phyloP scores from a whole-genome alignment of 92 coral and sea anemone genomes.

The Porites evermanni region DNA sequence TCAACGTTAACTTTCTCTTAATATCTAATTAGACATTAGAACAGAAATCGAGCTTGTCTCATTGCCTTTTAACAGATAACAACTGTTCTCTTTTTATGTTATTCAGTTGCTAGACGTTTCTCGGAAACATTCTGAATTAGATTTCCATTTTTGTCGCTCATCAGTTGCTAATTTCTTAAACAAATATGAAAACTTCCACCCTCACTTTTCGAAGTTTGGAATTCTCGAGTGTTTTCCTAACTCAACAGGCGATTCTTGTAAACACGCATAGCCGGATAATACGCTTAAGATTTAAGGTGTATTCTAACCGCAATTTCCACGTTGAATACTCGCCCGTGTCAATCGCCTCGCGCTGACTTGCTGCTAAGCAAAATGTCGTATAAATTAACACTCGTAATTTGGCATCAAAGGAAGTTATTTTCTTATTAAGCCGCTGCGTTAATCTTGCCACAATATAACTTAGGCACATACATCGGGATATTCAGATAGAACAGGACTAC shows the following conservation, averaged over 20 bases:
- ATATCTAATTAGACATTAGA: no score
- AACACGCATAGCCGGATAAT: not conserved
- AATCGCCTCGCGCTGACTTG: not conserved
- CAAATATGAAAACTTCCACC: not conserved
- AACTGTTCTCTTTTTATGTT: no score
- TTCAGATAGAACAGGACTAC: not conserved
- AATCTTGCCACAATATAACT: not conserved
- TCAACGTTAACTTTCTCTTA: not conserved
- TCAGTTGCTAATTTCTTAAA: not conserved
- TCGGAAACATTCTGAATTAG: not conserved
- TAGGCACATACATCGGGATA: not conserved
- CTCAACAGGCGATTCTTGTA: not conserved
- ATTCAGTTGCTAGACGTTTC: not conserved
- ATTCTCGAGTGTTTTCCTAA: constrained; percentile 1
- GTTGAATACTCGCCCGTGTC: constrained; percentile 1
- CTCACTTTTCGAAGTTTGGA: not conserved
- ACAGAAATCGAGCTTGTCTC: no score
- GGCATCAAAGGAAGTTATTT: not conserved
- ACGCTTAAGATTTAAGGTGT: constrained; percentile 16
- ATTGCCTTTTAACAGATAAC: no score
- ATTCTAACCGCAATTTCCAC: constrained; percentile 23
- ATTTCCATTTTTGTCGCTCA: not conserved
- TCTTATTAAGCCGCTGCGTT: not conserved
- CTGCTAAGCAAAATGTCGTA: not conserved
- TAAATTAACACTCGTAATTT: not conserved